Conservation (phyloP, 2,113 vertebrate species). For the Turnix velox region DNA sequence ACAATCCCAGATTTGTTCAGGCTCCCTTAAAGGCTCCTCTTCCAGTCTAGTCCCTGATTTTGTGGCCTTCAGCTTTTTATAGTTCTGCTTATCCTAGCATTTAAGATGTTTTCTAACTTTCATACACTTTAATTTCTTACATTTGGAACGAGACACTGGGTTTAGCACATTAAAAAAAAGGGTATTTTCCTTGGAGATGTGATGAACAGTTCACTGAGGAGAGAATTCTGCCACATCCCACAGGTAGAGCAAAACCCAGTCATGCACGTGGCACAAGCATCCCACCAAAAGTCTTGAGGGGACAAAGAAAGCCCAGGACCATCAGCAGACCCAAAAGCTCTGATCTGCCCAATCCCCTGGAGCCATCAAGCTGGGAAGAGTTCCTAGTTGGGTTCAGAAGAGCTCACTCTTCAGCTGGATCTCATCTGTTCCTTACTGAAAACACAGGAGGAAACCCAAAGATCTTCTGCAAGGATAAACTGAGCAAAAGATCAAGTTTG, state of each 20-base stretch:
- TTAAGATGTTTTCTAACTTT: conserved; percentile 60
- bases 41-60: conserved; percentile 13
- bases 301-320: background rate
- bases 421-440: background rate
- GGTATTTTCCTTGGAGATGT: conserved; percentile 59
- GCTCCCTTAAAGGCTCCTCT: background rate
- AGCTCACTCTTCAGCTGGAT: background rate
- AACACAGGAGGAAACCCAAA: background rate
- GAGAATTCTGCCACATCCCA: conserved; percentile 23
- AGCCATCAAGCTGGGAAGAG: rapidly evolving
- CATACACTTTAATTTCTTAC: conserved; percentile 62
- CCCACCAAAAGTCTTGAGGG: background rate
- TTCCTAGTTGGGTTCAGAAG: background rate
- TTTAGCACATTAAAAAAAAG: conserved; percentile 40
- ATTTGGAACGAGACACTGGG: conserved; percentile 41
- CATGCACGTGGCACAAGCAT: background rate
- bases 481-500: background rate
- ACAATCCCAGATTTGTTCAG: background rate
- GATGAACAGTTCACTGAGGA: conserved; percentile 21
- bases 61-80: conserved; percentile 44
- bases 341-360: rapidly evolving
- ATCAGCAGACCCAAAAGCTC: background rate
- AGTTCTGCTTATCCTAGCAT: conserved; percentile 61
- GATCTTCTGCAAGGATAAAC: background rate
- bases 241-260: conserved; percentile 21